phyloP scores from a whole-genome alignment of 2,888 invertebrate genomes.

The Lasius platythorax region DNA sequence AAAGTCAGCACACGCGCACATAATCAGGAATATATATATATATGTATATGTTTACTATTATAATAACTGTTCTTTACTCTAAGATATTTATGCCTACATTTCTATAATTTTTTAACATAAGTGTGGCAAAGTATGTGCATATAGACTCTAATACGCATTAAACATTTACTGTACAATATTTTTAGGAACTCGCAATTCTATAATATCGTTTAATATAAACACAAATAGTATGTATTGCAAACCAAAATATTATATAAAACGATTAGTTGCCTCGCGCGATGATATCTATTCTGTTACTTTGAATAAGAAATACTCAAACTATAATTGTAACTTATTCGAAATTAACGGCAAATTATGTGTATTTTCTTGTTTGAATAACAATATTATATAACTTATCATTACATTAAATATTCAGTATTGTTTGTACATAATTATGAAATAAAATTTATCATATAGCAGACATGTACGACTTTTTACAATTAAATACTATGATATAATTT shows the following conservation, averaged over 20 bases:
- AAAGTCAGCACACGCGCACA: constrained; percentile 16
- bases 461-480: constrained; percentile 45
- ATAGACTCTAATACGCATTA: constrained; percentile 56
- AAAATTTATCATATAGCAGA: constrained; percentile 45
- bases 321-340: constrained; percentile 39
- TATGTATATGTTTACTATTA: background rate
- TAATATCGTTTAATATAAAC: constrained; percentile 54
- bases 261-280: constrained; percentile 1
- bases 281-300: background rate
- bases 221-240: constrained; percentile 30
- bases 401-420: constrained; percentile 44
- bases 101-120: constrained; percentile 30
- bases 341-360: constrained; percentile 21
- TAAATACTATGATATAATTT: constrained; percentile 16
- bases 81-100: constrained; percentile 25
- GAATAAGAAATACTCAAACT: constrained; percentile 18
- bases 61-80: constrained; percentile 13
- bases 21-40: constrained; percentile 2
- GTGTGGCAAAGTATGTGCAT: constrained; percentile 20
- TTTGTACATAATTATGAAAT: constrained; percentile 64
- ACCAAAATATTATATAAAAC: constrained; percentile 48
- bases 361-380: constrained; percentile 19
- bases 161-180: constrained; percentile 68
- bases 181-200: constrained; percentile 74
- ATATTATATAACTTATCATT: constrained; percentile 36